These are phyloP conservation scores for Bujurquina vittata DNA, from an alignment of 2,113 vertebrate species.

Conservation along the genomic window DNA sequence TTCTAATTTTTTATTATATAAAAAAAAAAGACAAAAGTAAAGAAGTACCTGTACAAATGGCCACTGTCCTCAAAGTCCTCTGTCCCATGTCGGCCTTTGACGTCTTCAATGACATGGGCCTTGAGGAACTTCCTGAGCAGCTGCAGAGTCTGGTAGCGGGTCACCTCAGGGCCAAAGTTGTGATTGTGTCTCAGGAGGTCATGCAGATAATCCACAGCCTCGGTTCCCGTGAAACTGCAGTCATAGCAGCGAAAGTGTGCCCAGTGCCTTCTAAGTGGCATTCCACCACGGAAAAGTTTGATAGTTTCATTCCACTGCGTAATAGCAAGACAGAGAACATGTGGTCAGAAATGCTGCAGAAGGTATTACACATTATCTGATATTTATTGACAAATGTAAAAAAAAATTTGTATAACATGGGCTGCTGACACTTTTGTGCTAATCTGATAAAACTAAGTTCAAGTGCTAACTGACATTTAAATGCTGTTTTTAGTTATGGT, in stretches of 20 bases:
- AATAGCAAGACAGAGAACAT: neutral
- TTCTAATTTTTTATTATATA: neutral
- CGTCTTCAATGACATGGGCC: slow-evolving; percentile 71
- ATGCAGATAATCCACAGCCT: slow-evolving; percentile 72
- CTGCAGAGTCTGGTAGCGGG: slow-evolving; percentile 73
- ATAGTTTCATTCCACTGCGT: slow-evolving; percentile 77
- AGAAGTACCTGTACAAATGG: slow-evolving; percentile 65
- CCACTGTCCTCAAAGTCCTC: slow-evolving; percentile 72
- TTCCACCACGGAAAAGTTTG: slow-evolving; percentile 66
- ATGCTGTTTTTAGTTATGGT: neutral
- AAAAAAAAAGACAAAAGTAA: neutral
- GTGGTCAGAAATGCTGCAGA: neutral
- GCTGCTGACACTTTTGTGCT: neutral
- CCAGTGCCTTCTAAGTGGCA: slow-evolving; percentile 72
- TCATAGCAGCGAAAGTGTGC: slow-evolving; percentile 72
- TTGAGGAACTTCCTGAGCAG: slow-evolving; percentile 75
- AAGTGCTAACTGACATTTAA: neutral
- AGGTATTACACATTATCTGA: neutral
- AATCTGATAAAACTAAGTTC: neutral
- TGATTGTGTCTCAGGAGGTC: slow-evolving; percentile 63
- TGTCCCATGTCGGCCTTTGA: slow-evolving; percentile 71
- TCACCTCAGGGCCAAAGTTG: slow-evolving; percentile 75
- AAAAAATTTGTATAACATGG: neutral
- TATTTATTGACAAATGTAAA: too few relatives aligned
- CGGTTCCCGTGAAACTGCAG: slow-evolving; percentile 62